Evolutionary conservation across 2,888 invertebrate species (phyloP).

Genomic region (Machimus atricapillus): DNA sequence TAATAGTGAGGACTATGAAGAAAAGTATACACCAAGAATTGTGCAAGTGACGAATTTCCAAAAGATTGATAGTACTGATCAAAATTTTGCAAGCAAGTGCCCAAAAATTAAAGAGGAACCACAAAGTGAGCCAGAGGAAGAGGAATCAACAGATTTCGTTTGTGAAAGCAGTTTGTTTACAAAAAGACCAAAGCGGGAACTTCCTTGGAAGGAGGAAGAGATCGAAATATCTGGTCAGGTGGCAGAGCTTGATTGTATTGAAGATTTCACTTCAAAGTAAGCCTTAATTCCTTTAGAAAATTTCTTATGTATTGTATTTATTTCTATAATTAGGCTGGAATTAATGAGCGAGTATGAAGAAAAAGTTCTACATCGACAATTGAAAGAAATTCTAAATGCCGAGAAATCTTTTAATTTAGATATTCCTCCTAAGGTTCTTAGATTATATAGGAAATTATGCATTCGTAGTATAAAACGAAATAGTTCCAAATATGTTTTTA

Average conservation of each 20-base stretch:
- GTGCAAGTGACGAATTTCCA: constrained; percentile 60
- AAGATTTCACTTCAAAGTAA: constrained; percentile 15
- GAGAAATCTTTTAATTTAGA: constrained; percentile 53
- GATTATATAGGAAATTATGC: constrained; percentile 68
- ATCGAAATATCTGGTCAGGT: background rate
- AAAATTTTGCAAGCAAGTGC: background rate
- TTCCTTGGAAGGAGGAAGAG: constrained; percentile 63
- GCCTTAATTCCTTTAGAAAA: background rate
- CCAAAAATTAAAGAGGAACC: constrained; percentile 47
- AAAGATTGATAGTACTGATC: constrained; percentile 48
- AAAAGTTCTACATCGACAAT: constrained; percentile 54
- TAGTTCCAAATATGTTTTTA: constrained; percentile 65
- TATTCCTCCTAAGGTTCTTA: constrained; percentile 58
- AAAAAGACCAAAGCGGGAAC: constrained; percentile 56
- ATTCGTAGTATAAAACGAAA: constrained; percentile 67
- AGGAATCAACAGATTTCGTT: constrained; percentile 52
- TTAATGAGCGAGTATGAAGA: constrained; percentile 59
- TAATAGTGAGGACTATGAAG: constrained; percentile 35
- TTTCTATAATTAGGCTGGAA: constrained; percentile 49
- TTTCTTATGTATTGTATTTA: background rate
- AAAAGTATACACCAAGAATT: constrained; percentile 57
- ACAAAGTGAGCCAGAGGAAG: constrained; percentile 51
- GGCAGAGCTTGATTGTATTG: background rate
- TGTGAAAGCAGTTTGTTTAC: constrained; percentile 61
- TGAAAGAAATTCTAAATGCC: constrained; percentile 53